phyloP scores from a whole-genome alignment of 2,888 invertebrate species.

The Cheilosia impressa region DNA sequence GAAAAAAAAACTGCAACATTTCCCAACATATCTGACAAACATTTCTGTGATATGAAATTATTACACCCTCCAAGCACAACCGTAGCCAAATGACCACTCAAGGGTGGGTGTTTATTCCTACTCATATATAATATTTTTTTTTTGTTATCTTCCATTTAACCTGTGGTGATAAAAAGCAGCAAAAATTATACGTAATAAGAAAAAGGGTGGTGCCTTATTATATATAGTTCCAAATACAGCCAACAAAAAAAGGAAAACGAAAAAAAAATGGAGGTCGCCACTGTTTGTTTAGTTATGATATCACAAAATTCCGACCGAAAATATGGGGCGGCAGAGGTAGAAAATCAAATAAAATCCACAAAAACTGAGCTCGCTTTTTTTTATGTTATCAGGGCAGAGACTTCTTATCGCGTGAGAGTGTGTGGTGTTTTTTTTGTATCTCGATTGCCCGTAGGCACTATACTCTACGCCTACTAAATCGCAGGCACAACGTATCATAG shows the following conservation, averaged over 20 bases:
- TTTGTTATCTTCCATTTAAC: conserved; percentile 60
- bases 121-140: background rate
- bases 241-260: conserved; percentile 21
- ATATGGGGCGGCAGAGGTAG: conserved; percentile 58
- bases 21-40: conserved; percentile 64
- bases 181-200: conserved; percentile 45
- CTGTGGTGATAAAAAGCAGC: conserved; percentile 73
- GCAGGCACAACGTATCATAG: conserved; percentile 50
- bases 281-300: conserved; percentile 72
- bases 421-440: conserved; percentile 26
- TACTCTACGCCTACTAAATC: conserved; percentile 72
- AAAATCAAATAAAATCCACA: conserved; percentile 28
- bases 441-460: conserved; percentile 55
- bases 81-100: conserved; percentile 74
- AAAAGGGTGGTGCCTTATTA: conserved; percentile 73
- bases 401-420: conserved; percentile 62
- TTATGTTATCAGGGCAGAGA: conserved; percentile 65
- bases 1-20: conserved; percentile 51
- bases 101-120: conserved; percentile 67
- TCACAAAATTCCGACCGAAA: conserved; percentile 61
- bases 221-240: conserved; percentile 13
- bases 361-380: conserved; percentile 42
- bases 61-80: conserved; percentile 64
- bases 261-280: conserved; percentile 70
- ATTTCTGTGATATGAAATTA: conserved; percentile 72